Evolutionary conservation across 2,113 vertebrate species (phyloP).

Genomic region (Narcine bancroftii): DNA sequence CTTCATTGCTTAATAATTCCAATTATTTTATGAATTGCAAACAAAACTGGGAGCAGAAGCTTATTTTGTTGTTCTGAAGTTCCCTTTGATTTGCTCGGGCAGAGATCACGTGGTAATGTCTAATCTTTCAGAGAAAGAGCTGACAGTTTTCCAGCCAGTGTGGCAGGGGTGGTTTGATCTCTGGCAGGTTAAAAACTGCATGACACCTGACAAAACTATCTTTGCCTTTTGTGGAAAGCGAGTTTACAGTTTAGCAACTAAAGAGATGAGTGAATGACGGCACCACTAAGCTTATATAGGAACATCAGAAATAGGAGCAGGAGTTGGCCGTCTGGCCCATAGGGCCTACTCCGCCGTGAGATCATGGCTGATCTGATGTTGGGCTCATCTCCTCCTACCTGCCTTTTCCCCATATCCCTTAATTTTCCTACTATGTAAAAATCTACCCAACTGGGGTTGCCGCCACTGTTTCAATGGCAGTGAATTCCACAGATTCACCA

Average conservation of each 20-base stretch:
- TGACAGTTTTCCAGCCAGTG: not conserved
- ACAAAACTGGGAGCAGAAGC: not conserved
- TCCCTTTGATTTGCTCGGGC: not conserved
- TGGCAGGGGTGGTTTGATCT: not conserved
- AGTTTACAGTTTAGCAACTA: not conserved
- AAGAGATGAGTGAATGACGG: not conserved
- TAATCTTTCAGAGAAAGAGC: not conserved
- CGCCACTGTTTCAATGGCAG: no score
- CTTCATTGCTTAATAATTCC: not conserved
- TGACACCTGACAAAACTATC: not conserved
- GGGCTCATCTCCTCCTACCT: no score
- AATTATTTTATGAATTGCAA: not conserved
- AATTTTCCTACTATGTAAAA: no score
- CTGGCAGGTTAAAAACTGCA: not conserved
- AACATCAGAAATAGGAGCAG: no score
- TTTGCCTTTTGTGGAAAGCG: not conserved
- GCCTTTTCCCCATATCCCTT: no score
- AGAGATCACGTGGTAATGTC: not conserved
- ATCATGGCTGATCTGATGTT: no score
- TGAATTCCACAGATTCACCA: no score
- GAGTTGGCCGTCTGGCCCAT: no score
- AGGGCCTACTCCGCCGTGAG: no score
- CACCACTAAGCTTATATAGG: not conserved
- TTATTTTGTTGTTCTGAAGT: not conserved
- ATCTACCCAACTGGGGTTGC: no score